Base-by-base conservation (phyloP, 1,140 invertebrate genomes). In the Bradynema listronoti region DNA sequence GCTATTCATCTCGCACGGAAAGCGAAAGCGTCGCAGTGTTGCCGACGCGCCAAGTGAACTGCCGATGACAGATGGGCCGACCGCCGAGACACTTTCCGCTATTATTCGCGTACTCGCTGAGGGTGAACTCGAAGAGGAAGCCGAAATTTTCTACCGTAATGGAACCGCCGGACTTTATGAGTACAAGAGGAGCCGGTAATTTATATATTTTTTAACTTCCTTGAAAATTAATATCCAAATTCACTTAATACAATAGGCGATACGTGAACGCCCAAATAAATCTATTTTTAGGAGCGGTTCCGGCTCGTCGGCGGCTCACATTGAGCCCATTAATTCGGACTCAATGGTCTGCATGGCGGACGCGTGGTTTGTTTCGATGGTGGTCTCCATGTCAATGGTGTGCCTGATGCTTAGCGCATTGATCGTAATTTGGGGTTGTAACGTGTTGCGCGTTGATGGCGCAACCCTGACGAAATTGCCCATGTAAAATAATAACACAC, bases 361-460 rank as follows among this genome's bases (percentile, higher is more conserved):
- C 55, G 55, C 66, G 29, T 75, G 61, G 73, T 77, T 77, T 36
- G 63, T 77, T 22, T 76, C 76, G 9, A 74, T 69, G n/a, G 60
- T 77, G 22, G 74, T 69, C 50, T 68, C 73, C 7, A 73, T 77
- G 58, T 71, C 69, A 4, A 43, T 77, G 36, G 52, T 77, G 9
- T 77, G 74, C 58, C 49, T 77, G 4, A 45, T 78, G 29, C 47
- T 77, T 5, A 62, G 57, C 47, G 67, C 67, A 14, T 62, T 77
- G n/a, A 78, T 77, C 45, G 75, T 78, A 45, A 65, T 72, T 50
- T 77, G 74, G 74, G 72, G 75, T 30, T 78, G 75, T 55, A 33
- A 67, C 7, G 54, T 54, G 27, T 24, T 67, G 42, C 67, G 61
- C 9, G 34, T 16, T 3, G 50, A 62, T 39, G 50, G 50, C 50